A percentile compares a stretch with the other conserved stretches of the same genome.
Evolutionary conservation across 2,113 vertebrate species (phyloP).

Genomic region (Oceanites oceanicus): DNA sequence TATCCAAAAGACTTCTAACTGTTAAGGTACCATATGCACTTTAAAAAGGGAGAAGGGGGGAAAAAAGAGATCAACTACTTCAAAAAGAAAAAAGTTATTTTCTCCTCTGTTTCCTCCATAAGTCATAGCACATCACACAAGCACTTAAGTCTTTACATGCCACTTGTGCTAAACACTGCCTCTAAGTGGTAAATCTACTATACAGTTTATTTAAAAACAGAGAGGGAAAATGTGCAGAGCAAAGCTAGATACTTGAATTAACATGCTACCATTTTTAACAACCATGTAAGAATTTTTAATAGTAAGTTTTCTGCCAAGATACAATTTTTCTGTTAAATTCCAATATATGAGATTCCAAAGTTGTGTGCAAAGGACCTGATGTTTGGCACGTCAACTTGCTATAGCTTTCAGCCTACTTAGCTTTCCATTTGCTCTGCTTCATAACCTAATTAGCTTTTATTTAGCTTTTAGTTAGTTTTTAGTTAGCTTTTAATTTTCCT

Average conservation of each 20-base stretch:
- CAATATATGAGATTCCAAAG: neutral
- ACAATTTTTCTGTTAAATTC: neutral
- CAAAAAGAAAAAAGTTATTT: neutral
- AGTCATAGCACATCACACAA: neutral
- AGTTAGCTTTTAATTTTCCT: neutral
- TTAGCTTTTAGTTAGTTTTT: neutral
- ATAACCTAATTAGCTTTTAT: neutral
- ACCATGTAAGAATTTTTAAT: neutral
- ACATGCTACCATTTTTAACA: neutral
- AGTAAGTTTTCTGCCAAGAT: neutral
- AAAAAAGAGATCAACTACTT: neutral
- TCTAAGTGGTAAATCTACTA: neutral
- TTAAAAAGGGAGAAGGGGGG: conserved; percentile 46
- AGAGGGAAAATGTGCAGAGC: neutral
- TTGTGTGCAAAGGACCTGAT: neutral
- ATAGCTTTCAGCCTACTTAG: neutral
- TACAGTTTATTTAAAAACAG: neutral
- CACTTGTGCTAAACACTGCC: neutral
- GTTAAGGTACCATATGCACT: conserved; percentile 97
- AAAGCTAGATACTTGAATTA: neutral
- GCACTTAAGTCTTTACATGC: neutral
- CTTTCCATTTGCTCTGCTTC: neutral
- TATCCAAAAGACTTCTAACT: conserved; percentile 96
- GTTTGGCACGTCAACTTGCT: neutral
- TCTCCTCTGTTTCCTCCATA: neutral